Percentiles rank a stretch among this genome's conserved stretches.
phyloP scores from a whole-genome alignment of 2,113 vertebrate species.

The Paraplagusia blochii region DNA sequence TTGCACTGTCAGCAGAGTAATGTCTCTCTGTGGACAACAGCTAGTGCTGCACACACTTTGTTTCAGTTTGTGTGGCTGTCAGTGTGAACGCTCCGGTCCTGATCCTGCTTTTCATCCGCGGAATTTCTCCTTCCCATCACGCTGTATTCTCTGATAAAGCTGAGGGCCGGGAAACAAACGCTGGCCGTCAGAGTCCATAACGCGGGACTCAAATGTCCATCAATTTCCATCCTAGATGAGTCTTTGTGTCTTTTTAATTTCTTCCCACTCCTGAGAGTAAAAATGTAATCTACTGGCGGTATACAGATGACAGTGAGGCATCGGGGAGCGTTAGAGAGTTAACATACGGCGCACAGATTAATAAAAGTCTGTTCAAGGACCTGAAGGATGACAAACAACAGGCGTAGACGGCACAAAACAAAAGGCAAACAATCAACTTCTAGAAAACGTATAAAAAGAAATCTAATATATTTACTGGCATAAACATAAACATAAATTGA shows the following conservation, averaged over 20 bases:
- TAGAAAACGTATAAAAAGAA: conserved; percentile 72
- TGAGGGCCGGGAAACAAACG: conserved; percentile 27
- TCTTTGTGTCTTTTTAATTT: conserved; percentile 58
- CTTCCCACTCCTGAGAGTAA: conserved; percentile 49
- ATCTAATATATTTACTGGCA: conserved; percentile 76
- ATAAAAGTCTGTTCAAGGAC: conserved; percentile 64
- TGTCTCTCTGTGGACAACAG: conserved; percentile 58
- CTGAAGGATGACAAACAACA: conserved; percentile 58
- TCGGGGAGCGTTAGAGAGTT: conserved; percentile 49
- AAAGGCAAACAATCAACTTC: conserved; percentile 70
- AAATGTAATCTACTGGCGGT: conserved; percentile 67
- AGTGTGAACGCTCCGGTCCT: conserved; percentile 11
- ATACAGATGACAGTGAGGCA: conserved; percentile 62
- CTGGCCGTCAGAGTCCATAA: conserved; percentile 53
- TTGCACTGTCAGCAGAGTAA: conserved; percentile 70
- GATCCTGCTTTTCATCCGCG: conserved; percentile 20
- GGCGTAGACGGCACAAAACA: conserved; percentile 53
- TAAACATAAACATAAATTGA: conserved; percentile 76
- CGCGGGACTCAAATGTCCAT: conserved; percentile 64
- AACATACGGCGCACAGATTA: conserved; percentile 56
- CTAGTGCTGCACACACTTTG: conserved; percentile 44
- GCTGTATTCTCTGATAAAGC: conserved; percentile 40
- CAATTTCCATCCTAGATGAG: conserved; percentile 48
- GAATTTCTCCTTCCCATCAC: conserved; percentile 27
- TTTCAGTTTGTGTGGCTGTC: conserved; percentile 45